Evolutionary conservation across 2,797 vertebrate species (phyloP).

Genomic region (Gymnothorax reevesii): DNA sequence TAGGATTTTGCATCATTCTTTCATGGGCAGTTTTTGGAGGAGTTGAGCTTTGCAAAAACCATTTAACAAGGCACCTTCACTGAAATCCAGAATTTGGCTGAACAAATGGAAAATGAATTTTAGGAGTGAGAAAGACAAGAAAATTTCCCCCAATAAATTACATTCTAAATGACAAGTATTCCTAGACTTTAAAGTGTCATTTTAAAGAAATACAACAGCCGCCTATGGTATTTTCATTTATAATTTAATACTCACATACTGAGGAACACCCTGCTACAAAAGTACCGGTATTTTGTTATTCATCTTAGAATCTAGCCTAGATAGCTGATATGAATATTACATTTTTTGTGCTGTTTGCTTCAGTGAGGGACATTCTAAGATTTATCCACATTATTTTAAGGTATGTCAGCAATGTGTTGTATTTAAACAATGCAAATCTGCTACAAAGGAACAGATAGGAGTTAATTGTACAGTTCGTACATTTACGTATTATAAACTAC

Average conservation of each 20-base stretch:
- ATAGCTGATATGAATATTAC: neutral
- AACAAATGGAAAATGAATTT: constrained; percentile 12
- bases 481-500: too few relatives aligned
- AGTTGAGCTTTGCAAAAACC: neutral
- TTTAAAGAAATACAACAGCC: neutral
- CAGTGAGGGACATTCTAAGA: neutral
- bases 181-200: neutral
- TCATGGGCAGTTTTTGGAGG: neutral
- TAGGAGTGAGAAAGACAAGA: neutral
- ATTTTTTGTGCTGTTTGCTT: neutral
- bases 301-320: neutral
- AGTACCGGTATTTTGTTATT: neutral
- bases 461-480: neutral
- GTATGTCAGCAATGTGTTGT: neutral
- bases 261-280: neutral
- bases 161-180: neutral
- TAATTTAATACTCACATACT: neutral
- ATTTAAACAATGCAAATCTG: neutral
- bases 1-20: neutral
- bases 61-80: neutral
- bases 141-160: neutral
- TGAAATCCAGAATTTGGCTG: neutral
- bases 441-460: neutral
- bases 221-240: neutral
- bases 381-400: constrained; percentile 6